phyloP scores from a whole-genome alignment of 1,140 invertebrate genomes.

The Drosophila kohkoa region DNA sequence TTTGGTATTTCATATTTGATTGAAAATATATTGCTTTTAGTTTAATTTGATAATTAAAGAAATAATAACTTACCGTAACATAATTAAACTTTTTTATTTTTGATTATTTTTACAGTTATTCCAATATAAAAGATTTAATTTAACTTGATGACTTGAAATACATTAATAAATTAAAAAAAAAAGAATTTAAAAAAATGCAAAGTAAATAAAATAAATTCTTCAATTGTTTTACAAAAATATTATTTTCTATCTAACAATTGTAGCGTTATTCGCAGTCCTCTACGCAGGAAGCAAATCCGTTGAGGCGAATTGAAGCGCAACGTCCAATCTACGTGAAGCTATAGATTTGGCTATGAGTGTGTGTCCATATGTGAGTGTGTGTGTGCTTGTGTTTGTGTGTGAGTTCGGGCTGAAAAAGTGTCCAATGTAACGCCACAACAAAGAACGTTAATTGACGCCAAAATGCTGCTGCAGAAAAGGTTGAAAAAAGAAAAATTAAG shows the following conservation, averaged over 20 bases:
- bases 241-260: background rate
- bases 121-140: too few species aligned
- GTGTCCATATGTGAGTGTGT: slow-evolving; percentile 12
- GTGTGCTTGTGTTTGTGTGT: slow-evolving; percentile 23
- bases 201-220: too few species aligned
- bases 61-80: too few species aligned
- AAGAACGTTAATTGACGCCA: slow-evolving; percentile 83
- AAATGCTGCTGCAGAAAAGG: slow-evolving; percentile 66
- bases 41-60: too few species aligned
- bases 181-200: too few species aligned
- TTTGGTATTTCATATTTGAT: too few species aligned
- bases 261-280: slow-evolving; percentile 30
- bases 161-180: background rate
- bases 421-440: slow-evolving; percentile 84
- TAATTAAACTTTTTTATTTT: too few species aligned
- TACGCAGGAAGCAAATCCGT: slow-evolving; percentile 12
- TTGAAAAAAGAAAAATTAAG: slow-evolving; percentile 40
- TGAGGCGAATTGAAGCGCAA: slow-evolving; percentile 72
- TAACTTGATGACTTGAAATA: too few species aligned
- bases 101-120: too few species aligned
- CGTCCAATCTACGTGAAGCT: slow-evolving; percentile 71
- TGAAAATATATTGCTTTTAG: too few species aligned
- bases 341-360: slow-evolving; percentile 54
- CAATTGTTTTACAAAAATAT: background rate
- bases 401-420: slow-evolving; percentile 63